Conservation (phyloP, 2,113 vertebrate genomes). For the Chlorodrepanis virens region DNA sequence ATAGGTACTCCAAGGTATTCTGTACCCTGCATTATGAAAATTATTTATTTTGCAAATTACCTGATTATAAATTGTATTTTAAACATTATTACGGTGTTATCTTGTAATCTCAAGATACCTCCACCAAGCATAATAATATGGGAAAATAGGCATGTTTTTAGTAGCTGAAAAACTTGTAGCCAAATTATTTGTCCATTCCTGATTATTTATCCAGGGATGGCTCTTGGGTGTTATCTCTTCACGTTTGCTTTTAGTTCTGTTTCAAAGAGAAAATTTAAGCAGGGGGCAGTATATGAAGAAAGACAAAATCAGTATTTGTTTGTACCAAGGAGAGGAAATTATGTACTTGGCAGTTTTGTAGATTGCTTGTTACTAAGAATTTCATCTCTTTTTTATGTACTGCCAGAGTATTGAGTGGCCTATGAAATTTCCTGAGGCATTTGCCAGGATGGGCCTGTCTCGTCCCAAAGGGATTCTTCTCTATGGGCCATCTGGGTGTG, state of each 20-base stretch:
- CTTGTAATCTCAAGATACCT: not conserved
- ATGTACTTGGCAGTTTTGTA: not conserved
- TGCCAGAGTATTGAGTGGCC: constrained; percentile 93
- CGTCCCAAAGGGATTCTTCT: constrained; percentile 87
- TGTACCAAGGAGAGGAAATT: not conserved
- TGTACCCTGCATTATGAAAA: not conserved
- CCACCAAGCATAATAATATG: not conserved
- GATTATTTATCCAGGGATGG: not conserved
- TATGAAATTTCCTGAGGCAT: constrained; percentile 86
- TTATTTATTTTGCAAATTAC: not conserved
- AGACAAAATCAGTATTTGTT: not conserved
- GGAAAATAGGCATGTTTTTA: not conserved
- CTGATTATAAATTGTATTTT: not conserved
- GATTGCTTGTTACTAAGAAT: not conserved
- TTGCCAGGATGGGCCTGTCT: constrained; percentile 85
- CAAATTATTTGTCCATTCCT: not conserved
- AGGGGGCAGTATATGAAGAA: not conserved
- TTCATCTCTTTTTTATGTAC: not conserved
- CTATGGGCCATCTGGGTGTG: constrained; percentile 91
- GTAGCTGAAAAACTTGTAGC: not conserved
- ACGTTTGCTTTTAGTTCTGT: not conserved
- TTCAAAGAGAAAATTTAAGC: not conserved
- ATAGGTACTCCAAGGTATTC: not conserved
- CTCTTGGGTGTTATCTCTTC: not conserved
- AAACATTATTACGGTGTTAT: not conserved